These are phyloP conservation scores for Gastrophysa polygoni DNA, from an alignment of 2,888 invertebrate species.

Conservation along the genomic window DNA sequence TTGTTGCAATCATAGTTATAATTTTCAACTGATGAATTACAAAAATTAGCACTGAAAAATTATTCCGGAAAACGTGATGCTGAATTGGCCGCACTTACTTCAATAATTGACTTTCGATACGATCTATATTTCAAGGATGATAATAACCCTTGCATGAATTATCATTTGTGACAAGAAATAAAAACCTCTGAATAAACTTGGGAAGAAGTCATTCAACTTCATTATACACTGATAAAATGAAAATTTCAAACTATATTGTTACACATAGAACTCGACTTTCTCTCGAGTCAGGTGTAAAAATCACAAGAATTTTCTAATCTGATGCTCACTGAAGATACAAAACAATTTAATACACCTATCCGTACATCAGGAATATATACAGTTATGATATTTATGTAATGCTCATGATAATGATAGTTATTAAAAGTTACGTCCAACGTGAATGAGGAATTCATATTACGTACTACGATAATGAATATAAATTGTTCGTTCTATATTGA, in stretches of 20 bases:
- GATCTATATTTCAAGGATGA: too few relatives aligned
- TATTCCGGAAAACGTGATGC: too few relatives aligned
- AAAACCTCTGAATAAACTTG: too few relatives aligned
- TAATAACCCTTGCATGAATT: too few relatives aligned
- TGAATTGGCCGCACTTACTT: too few relatives aligned
- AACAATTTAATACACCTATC: neutral
- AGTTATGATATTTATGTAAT: slow-evolving; percentile 14
- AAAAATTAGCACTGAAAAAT: too few relatives aligned
- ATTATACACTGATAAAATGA: neutral
- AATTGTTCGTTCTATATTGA: too few relatives aligned
- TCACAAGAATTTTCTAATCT: slow-evolving; percentile 14
- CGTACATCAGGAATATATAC: slow-evolving; percentile 7
- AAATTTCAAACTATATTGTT: neutral
- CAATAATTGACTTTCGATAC: too few relatives aligned
- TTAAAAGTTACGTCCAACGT: neutral
- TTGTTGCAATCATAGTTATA: too few relatives aligned
- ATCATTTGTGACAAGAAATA: too few relatives aligned
- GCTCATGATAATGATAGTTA: neutral
- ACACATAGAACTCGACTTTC: slow-evolving; percentile 9
- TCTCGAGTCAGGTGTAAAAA: slow-evolving; percentile 3
- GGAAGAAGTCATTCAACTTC: neutral
- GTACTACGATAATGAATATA: too few relatives aligned
- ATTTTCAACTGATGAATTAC: too few relatives aligned
- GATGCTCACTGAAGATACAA: neutral
- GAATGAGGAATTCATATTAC: neutral